Evolutionary conservation across 2,797 vertebrate species (phyloP), one percentile per base, ranked within the genome.

Genomic region (Aphelocoma californica): DNA sequence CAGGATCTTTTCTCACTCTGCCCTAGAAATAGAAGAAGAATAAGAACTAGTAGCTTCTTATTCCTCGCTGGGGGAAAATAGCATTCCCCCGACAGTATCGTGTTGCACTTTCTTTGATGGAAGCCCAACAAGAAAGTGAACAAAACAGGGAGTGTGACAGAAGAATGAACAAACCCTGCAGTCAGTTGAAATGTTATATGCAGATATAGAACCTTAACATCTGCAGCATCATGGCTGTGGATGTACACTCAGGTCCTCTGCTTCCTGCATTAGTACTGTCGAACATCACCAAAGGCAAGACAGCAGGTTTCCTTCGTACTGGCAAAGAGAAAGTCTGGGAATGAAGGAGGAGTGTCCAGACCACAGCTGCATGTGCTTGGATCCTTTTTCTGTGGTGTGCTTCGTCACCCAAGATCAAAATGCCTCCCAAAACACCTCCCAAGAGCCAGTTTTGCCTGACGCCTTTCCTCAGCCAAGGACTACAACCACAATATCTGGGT

Each of bases 101-200:
- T 16, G 7, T 14, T 47, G 12, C 7, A 9, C 7, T 38, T 84
- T 40, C 6, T 73, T 77, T 25, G 75, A 66, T n/a, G 61, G 53
- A 95, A 95, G 86, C 23, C 31, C 61, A 92, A 48, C 29, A 95
- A 78, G 40, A 45, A 90, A 95, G 48, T 61, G 36, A n/a, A 66
- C 17, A 50, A 64, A 66, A 34, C 2, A 54, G 9, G 7, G 16
- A 56, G 2, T 3, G 7, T 81, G 24, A 36, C 12, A 62, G 40
- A 74, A 83, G 40, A 61, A 56, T 47, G 24, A 79, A 50, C 3
- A 74, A 74, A 28, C 8, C 7, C 4, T 65, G 10, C 24, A 79
- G 42, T 28, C 14, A 38, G 40, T 78, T 91, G 81, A 91, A 95
- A 95, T 47, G 6, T 36, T 70, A 18, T 28, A 26, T 47, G n/a